Evolutionary conservation across 2,888 invertebrate species (phyloP).

Genomic region (Melanophora roralis): DNA sequence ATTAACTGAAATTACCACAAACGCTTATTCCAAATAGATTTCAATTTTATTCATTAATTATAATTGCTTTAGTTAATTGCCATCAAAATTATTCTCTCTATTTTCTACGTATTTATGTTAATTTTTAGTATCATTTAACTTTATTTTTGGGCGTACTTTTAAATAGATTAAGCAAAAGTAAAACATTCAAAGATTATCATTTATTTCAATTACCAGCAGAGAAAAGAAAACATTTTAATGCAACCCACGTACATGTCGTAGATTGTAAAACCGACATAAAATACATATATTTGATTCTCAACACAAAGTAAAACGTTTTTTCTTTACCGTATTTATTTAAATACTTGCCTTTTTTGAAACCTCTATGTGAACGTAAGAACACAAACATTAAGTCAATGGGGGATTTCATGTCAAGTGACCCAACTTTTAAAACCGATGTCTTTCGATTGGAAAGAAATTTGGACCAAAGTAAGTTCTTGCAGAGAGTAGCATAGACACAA

Average conservation of each 20-base stretch:
- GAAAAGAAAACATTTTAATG: constrained; percentile 47
- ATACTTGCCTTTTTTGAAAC: constrained; percentile 15
- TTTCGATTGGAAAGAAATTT: no score
- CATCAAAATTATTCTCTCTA: constrained; percentile 37
- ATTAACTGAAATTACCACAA: no score
- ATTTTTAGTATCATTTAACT: constrained; percentile 9
- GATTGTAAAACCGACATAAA: constrained; percentile 32
- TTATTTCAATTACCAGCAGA: constrained; percentile 45
- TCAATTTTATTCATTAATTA: constrained; percentile 24
- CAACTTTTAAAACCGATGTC: no score
- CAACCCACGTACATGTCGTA: constrained; percentile 59
- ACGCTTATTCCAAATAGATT: constrained; percentile 42
- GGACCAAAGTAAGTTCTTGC: no score
- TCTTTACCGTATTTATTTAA: neutral
- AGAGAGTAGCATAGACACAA: no score
- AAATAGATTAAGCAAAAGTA: neutral
- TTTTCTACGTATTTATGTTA: neutral
- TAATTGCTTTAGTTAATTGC: constrained; percentile 32
- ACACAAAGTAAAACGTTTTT: constrained; percentile 40
- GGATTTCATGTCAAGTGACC: no score
- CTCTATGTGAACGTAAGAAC: constrained; percentile 9
- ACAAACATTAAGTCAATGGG: no score
- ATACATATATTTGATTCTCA: constrained; percentile 34
- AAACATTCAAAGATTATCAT: constrained; percentile 40
- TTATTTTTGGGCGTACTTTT: constrained; percentile 41